phyloP scores from a whole-genome alignment of 2,888 invertebrate species.

The Caenorhabditis uteleia region DNA sequence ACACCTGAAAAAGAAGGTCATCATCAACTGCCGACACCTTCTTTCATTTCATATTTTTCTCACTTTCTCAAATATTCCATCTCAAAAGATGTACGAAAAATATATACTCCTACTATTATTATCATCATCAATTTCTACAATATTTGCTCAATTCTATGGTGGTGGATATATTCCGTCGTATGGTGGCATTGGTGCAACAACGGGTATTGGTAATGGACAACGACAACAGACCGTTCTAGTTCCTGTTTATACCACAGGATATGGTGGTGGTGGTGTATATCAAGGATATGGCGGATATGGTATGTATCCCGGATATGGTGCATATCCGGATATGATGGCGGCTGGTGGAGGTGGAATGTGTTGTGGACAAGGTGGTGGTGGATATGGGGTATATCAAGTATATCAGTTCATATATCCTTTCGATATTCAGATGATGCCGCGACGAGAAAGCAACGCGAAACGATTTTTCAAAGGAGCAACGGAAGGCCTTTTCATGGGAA shows the following conservation, averaged over 20 bases:
- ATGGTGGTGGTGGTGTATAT: constrained; percentile 1
- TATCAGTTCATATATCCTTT: constrained; percentile 3
- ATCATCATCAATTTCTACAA: constrained; percentile 1
- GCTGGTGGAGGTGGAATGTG: constrained; percentile 10
- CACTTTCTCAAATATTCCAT: constrained; percentile 5
- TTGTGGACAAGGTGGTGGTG: constrained; percentile 24
- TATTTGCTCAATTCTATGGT: constrained; percentile 16
- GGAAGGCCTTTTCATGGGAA: constrained; percentile 38
- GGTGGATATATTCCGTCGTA: too few species aligned
- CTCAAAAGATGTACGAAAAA: constrained; percentile 11
- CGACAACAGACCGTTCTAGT: constrained; percentile 28
- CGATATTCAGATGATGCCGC: constrained; percentile 15
- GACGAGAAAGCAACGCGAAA: constrained; percentile 26
- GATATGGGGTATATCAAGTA: too few species aligned
- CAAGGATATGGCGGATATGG: constrained; percentile 16
- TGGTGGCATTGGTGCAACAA: too few species aligned
- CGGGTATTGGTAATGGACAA: constrained; percentile 17
- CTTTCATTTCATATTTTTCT: constrained; percentile 4
- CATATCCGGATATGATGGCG: constrained; percentile 9
- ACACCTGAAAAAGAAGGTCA: constrained; percentile 32
- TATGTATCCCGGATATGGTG: constrained; percentile 6
- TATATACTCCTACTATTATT: constrained; percentile 5
- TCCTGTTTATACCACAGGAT: constrained; percentile 25
- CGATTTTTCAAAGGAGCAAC: constrained; percentile 34
- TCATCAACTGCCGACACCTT: neutral